These are phyloP conservation scores for Torymus texanus DNA, from an alignment of 2,888 invertebrate genomes.

Conservation along the genomic window DNA sequence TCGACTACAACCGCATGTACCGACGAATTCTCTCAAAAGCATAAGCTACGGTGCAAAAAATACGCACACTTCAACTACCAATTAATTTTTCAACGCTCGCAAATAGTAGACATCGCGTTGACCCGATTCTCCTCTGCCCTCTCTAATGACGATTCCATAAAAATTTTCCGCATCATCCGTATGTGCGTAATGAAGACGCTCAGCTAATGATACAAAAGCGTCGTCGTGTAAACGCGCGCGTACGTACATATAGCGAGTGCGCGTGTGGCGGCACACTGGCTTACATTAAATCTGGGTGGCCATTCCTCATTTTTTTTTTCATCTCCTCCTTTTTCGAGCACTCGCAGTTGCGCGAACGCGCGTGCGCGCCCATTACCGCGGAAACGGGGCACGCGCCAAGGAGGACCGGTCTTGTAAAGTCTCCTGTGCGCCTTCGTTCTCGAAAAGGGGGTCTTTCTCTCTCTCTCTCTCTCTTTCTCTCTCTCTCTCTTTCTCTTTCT, in stretches of 20 bases:
- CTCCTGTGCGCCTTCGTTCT: neutral
- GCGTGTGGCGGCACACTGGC: conserved; percentile 63
- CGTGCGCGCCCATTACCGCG: conserved; percentile 9
- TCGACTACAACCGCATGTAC: no score
- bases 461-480: neutral
- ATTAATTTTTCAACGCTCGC: neutral
- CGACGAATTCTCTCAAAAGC: neutral
- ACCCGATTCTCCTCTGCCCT: conserved; percentile 12
- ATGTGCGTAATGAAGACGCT: conserved; percentile 33
- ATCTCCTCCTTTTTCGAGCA: neutral
- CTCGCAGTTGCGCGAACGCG: neutral
- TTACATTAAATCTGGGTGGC: conserved; percentile 64
- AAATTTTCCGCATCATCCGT: neutral
- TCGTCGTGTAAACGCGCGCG: neutral
- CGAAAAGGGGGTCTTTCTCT: neutral
- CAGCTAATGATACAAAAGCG: conserved; percentile 38
- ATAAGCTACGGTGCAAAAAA: neutral
- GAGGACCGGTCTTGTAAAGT: conserved; percentile 22
- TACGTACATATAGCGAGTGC: neutral
- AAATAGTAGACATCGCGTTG: neutral
- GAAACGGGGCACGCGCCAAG: neutral
- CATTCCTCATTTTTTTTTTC: conserved; percentile 48
- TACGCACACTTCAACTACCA: no score
- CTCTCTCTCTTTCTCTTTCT: neutral
- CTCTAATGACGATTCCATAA: neutral